These are phyloP conservation scores for Oreotragus oreotragus DNA, from an alignment of 2,113 vertebrate species.

Conservation along the genomic window DNA sequence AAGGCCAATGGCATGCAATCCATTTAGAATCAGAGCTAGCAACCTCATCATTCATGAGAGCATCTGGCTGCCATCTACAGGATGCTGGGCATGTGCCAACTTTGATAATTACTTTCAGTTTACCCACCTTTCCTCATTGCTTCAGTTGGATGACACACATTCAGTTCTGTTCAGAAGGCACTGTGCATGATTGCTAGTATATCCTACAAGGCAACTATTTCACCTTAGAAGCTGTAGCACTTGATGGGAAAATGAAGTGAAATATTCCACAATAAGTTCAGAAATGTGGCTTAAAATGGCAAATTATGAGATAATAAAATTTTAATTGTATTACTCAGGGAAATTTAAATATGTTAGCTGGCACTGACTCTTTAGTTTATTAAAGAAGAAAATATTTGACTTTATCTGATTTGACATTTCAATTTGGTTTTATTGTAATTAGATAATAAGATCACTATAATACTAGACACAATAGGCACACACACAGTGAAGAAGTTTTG, in stretches of 20 bases:
- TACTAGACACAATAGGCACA: neutral
- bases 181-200: neutral
- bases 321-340: neutral
- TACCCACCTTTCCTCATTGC: neutral
- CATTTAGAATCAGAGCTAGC: conserved; percentile 45
- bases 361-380: neutral
- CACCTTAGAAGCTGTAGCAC: neutral
- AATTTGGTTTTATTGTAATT: neutral
- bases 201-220: neutral
- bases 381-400: neutral
- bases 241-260: neutral
- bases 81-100: neutral
- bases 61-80: conserved; percentile 35
- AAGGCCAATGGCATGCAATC: neutral
- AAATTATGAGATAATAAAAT: conserved; percentile 21
- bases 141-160: neutral
- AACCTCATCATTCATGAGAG: conserved; percentile 2
- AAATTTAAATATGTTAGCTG: conserved; percentile 35
- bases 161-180: neutral
- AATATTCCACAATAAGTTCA: conserved; percentile 10
- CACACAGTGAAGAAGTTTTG: neutral
- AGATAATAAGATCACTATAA: neutral
- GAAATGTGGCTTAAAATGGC: neutral
- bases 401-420: neutral
- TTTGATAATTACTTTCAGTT: conserved; percentile 34